Base-by-base conservation (phyloP, 2,888 invertebrate species). In the Prosapia bicincta region DNA sequence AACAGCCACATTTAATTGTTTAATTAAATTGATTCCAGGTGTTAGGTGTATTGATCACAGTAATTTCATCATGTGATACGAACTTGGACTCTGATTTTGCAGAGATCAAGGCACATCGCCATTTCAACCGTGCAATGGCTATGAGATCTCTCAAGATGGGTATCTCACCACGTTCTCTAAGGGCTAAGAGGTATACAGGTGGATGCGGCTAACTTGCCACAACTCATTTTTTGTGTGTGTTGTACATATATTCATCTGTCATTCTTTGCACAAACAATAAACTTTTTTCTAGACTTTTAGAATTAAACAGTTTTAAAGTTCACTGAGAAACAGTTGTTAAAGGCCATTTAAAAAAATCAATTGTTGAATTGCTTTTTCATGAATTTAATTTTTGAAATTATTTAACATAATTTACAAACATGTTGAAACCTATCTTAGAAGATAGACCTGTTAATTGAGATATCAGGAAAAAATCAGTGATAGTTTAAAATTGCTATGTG, bases 71-170 rank as follows among this genome's bases (percentile, higher is more conserved):
- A 69, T 89, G 92, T 76, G 93, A 93, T 80, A 82, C 83, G 28
- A 82, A 80, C 72, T 80, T 82, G 9, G 84, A 85, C 25, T 79
- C 82, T 78, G 89, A 87, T 67, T 85, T 83, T 15, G 88, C 86
- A 76, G 90, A 90, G 83, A 80, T 89, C 81, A 92, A 91, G 83
- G 89, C 91, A 6, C 93, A 93, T 81, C 90, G 95, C 32, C 94
- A 95, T 83, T 95, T 95, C 85, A 95, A 95, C 86, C 89, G 95
- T 81, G 94, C 95, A 15, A 93, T 95, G 92, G 94, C 95, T 20
- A 95, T 95, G 94, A 88, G 94, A 15, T 93, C 94, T 71, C 87
- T 96, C 67, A 81, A 81, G 75, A 79, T 81, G 79, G 80, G 80
- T 20, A 80, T 79, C 24, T 79, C 80, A 23, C 78, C 80, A 3